Evolutionary conservation across 2,113 vertebrate species (phyloP), one percentile per base, ranked within the genome.

Genomic region (Scomber scombrus): DNA sequence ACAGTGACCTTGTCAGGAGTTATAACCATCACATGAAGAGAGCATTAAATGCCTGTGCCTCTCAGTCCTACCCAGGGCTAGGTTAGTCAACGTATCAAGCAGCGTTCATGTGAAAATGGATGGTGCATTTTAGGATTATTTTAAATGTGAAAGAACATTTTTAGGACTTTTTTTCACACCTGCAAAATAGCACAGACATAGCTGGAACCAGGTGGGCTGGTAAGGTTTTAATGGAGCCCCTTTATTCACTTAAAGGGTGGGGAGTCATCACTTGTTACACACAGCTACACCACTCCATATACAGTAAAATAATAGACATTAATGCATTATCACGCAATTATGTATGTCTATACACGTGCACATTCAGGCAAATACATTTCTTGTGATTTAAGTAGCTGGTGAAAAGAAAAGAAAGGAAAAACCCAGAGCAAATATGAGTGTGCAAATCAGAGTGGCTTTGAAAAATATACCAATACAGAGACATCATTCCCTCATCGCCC

Each of bases 1-100:
- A 31, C 67, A 18, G 67, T 80, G 85, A 92, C 91, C 91, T 93
- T 90, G 89, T 89, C 88, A 85, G 69, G 58, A 89, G 43, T 64
- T 52, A 76, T 91, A 76, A 87, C 43, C 76, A 50, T 93, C 89
- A 87, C 26, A 58, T 16, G 51, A 69, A 61, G 60, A 60, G 51
- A 71, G 75, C 54, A 51, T 57, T 74, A 64, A 62, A 87, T 76
- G 80, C 80, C 65, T 71, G 80, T 66, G 61, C 70, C 61, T 71
- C 55, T 68, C 16, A 16, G 34, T 70, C 85, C 15, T 66, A 84
- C 67, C 74, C 75, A 55, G 56, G 40, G 51, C 52, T 67, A 70
- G 52, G 63, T 2, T 54, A 46, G 62, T 57, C 40, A 40, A 81
- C 21, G 12, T 63, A 50, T 82, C 82, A 77, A 75, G 71, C 67